phyloP scores from a whole-genome alignment of 2,113 vertebrate species.

The Centropus bengalensis region DNA sequence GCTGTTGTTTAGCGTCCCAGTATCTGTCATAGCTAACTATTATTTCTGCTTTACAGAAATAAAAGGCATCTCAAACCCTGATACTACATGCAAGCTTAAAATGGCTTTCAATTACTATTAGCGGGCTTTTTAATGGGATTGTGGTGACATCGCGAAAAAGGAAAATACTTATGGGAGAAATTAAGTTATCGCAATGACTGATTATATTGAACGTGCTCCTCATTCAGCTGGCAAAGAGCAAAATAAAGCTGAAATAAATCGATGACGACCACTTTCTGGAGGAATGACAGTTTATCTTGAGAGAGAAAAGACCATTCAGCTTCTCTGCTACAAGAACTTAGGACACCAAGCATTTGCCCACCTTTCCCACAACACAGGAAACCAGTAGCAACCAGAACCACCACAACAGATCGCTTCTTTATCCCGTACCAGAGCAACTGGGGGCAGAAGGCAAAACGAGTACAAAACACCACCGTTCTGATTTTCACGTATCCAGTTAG shows the following conservation, averaged over 20 bases:
- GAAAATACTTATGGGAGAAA: constrained; percentile 28
- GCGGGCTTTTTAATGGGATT: constrained; percentile 16
- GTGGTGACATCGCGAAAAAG: constrained; percentile 16
- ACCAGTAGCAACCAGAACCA: neutral
- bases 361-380: neutral
- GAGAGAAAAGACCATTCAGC: neutral
- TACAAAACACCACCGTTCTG: neutral
- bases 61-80: neutral
- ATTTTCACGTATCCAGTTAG: neutral
- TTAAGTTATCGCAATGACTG: constrained; percentile 11
- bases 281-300: neutral
- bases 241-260: constrained; percentile 39
- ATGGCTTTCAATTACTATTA: constrained; percentile 35
- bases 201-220: neutral
- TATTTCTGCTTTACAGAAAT: constrained; percentile 31
- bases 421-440: neutral
- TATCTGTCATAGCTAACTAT: constrained; percentile 4
- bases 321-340: neutral
- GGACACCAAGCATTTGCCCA: neutral
- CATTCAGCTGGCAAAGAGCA: constrained; percentile 17
- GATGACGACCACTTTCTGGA: neutral
- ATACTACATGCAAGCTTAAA: neutral
- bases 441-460: neutral
- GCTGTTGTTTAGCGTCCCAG: constrained; percentile 1
- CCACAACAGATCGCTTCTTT: neutral